Conservation (phyloP, 1,140 invertebrate species). For the Arctopsyche grandis region DNA sequence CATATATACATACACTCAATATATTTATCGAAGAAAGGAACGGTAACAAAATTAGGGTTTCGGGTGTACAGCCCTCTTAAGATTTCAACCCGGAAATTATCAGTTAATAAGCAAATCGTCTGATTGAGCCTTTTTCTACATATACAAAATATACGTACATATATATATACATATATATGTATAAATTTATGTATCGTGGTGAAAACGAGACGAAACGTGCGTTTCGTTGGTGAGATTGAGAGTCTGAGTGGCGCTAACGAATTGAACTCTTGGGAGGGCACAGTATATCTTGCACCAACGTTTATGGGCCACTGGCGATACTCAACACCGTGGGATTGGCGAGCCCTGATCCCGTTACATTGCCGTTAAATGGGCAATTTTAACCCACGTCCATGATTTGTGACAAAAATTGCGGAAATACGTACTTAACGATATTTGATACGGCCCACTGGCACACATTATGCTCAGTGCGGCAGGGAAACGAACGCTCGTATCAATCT, state of each 20-base stretch:
- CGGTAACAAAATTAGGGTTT: no score
- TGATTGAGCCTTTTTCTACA: no score
- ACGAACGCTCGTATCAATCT: no score
- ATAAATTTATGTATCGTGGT: not conserved
- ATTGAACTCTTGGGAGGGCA: constrained; percentile 22
- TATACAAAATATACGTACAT: not conserved
- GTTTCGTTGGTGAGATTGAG: not conserved
- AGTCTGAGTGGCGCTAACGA: constrained; percentile 32
- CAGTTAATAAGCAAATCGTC: no score
- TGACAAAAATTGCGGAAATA: not conserved
- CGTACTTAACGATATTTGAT: no score
- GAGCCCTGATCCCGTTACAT: constrained; percentile 42
- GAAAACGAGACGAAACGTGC: not conserved
- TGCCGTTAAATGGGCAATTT: constrained; percentile 29
- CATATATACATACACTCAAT: no score
- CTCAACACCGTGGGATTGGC: constrained; percentile 34
- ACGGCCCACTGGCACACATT: not conserved
- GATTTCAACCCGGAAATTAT: no score
- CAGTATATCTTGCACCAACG: constrained; percentile 41
- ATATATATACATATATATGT: not conserved
- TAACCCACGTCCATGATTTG: not conserved
- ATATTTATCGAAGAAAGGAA: no score
- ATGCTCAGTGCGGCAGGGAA: no score
- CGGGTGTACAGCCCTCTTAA: no score
- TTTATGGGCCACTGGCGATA: constrained; percentile 42